phyloP scores from a whole-genome alignment of 2,797 vertebrate species.

The Streptopelia turtur region DNA sequence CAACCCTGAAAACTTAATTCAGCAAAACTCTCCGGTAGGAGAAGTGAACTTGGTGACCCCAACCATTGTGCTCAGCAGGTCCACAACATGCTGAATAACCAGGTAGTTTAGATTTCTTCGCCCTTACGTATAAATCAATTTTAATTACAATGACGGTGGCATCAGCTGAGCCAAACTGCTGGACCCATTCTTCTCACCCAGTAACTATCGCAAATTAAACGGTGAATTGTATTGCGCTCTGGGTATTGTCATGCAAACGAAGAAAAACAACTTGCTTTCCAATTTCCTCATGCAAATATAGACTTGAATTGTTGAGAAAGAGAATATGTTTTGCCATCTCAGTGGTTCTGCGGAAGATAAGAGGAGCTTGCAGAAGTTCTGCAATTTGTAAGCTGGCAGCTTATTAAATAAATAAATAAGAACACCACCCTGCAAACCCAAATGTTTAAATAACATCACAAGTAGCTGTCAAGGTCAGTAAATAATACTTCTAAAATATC shows the following conservation, averaged over 20 bases:
- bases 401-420: constrained; percentile 71
- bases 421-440: constrained; percentile 26
- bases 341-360: constrained; percentile 81
- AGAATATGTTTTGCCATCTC: constrained; percentile 83
- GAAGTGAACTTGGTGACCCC: not conserved
- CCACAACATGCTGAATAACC: not conserved
- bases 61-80: not conserved
- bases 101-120: constrained; percentile 34
- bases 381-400: constrained; percentile 75
- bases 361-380: constrained; percentile 68
- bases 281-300: constrained; percentile 82
- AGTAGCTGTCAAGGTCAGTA: constrained; percentile 74
- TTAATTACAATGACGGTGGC: constrained; percentile 66
- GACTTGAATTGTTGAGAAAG: constrained; percentile 74
- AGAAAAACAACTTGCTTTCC: constrained; percentile 80
- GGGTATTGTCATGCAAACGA: constrained; percentile 81
- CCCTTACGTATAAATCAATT: constrained; percentile 72
- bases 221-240: constrained; percentile 65
- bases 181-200: constrained; percentile 46
- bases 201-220: constrained; percentile 78
- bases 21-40: not conserved
- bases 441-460: constrained; percentile 77
- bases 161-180: constrained; percentile 46
- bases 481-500: constrained; percentile 64
- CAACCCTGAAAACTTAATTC: not conserved